Percentiles rank a stretch among this genome's conserved stretches.
Conservation (phyloP, 1,140 invertebrate species). For the Cryptotermes secundus region DNA sequence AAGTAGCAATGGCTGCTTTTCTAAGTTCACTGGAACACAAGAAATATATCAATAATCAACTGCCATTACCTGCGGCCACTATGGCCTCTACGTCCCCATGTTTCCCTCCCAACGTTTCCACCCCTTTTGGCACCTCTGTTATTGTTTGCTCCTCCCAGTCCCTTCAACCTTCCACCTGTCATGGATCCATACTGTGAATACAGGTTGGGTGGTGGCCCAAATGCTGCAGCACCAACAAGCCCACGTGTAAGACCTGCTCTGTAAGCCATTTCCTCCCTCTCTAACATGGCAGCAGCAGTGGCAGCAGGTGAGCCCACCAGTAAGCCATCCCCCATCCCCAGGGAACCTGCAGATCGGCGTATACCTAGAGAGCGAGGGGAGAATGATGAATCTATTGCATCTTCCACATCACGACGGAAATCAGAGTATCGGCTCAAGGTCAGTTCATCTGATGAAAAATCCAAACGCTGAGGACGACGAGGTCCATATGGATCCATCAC, state of each 20-base stretch:
- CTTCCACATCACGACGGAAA: conserved; percentile 38
- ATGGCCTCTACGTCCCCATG: neutral
- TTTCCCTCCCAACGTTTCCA: neutral
- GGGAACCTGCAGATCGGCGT: neutral
- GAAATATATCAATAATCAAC: neutral
- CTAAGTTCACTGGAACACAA: neutral
- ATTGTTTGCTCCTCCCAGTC: neutral
- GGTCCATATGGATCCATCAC: conserved; percentile 22
- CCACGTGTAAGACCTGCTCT: conserved; percentile 31
- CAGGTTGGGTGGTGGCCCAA: neutral
- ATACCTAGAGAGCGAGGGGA: conserved; percentile 23
- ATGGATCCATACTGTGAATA: neutral
- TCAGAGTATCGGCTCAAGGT: conserved; percentile 37
- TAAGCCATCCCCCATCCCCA: neutral
- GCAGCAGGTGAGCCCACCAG: conserved; percentile 20
- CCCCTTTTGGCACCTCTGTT: neutral
- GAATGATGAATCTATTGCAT: conserved; percentile 36
- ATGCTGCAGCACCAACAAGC: conserved; percentile 28
- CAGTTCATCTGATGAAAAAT: conserved; percentile 35
- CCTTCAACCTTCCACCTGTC: neutral
- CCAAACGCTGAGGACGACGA: conserved; percentile 18
- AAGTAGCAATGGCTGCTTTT: neutral
- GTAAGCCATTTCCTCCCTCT: conserved; percentile 32
- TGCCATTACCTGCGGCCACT: neutral
- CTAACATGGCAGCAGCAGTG: conserved; percentile 32